Evolutionary conservation across 2,888 invertebrate species (phyloP), one percentile per base, ranked within the genome.

Genomic region (Sussaba pulchella): DNA sequence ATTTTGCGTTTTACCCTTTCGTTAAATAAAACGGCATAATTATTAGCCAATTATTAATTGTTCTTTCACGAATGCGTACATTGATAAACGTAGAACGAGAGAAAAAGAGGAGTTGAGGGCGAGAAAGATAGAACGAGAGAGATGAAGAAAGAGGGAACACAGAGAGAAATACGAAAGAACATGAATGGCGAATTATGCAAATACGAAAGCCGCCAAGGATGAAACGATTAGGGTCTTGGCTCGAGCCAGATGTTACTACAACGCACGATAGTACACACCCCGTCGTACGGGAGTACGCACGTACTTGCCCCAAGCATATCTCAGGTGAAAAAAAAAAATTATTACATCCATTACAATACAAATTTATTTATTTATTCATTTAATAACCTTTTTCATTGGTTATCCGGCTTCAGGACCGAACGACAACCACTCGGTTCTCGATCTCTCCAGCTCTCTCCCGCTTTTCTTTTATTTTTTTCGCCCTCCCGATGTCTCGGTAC

Each of bases 181-280:
- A 84, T 86, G 85, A 85, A 87, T 86, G 86, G 86, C 84, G 82
- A 85, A 87, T 86, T 87, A 85, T 86, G 86, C 84, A 86, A 87
- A 86, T 86, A 79, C 75, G 81, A 84, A 82, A 83, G 83, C 85
- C 83, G 83, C 85, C 86, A 85, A 87, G 86, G 87, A 86, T 86
- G 83, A 85, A 85, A 85, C 83, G 83, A 86, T 85, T 86, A 84
- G 74, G 80, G 80, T 86, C 84, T 85, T 83, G 82, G 79, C 83
- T 84, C 76, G 83, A 81, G 85, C 82, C 82, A 57, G n/a, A n/a
- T 70, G 59, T 47, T 59, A 63, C 63, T 24, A 43, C 43, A 31
- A 45, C 59, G 45, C 47, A 71, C 59, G 43, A 19, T 39, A 31
- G 50, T 67, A 43, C 12, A 19, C 45, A 59, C 14, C 8, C 19